phyloP scores from a whole-genome alignment of 2,888 invertebrate species.

The Drosophila pegasa region DNA sequence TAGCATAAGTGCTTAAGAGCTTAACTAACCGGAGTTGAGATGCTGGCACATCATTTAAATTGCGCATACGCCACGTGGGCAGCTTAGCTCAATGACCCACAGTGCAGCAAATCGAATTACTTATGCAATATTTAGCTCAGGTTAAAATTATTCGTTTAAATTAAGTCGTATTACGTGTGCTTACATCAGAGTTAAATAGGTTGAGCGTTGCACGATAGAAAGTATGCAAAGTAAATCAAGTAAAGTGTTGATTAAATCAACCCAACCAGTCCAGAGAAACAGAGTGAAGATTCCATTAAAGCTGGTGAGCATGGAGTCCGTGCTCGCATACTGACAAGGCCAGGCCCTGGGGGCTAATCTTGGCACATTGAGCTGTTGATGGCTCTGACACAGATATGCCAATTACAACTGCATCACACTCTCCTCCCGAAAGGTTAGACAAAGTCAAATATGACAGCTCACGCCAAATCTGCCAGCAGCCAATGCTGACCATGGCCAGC shows the following conservation, averaged over 20 bases:
- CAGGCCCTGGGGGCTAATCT: constrained; percentile 42
- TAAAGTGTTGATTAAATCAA: constrained; percentile 15
- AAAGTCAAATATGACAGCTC: constrained; percentile 62
- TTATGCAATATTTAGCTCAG: not conserved
- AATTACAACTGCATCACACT: constrained; percentile 63
- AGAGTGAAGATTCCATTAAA: constrained; percentile 16
- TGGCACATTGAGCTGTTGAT: constrained; percentile 49
- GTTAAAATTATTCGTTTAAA: not conserved
- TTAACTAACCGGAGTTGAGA: not conserved
- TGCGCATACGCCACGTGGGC: not conserved
- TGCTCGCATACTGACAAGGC: constrained; percentile 20
- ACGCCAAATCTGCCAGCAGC: constrained; percentile 26
- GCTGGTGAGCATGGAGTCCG: constrained; percentile 29
- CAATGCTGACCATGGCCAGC: constrained; percentile 56
- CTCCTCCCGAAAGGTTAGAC: constrained; percentile 50
- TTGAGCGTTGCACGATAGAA: not conserved
- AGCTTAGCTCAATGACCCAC: not conserved
- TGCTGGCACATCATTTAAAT: not conserved
- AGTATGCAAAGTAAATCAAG: constrained; percentile 13
- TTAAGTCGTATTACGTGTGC: not conserved
- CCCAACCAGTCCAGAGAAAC: constrained; percentile 22
- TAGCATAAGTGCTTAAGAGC: not conserved
- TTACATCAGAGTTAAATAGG: not conserved
- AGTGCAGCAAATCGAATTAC: no score
- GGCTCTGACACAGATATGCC: constrained; percentile 65